Evolutionary conservation across 1,140 invertebrate genomes (phyloP).

Genomic region (Semibalanus balanoides): DNA sequence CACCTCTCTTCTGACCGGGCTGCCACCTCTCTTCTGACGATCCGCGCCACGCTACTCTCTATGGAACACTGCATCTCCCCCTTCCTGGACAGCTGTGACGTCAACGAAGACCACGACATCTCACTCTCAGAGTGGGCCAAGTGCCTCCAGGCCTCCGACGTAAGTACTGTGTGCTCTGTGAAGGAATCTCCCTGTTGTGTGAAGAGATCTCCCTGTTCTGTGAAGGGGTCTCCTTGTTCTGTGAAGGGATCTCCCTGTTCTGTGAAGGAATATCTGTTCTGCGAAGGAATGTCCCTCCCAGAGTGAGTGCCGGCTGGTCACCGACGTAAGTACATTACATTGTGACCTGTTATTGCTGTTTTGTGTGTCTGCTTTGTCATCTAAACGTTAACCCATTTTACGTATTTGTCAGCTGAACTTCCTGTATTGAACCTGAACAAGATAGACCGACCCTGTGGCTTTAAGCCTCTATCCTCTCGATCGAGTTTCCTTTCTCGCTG

Average conservation of each 20-base stretch:
- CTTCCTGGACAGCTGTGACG: constrained; percentile 81
- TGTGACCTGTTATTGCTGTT: no score
- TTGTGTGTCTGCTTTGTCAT: no score
- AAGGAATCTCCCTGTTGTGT: no score
- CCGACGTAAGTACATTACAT: no score
- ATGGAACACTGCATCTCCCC: constrained; percentile 89
- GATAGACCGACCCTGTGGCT: neutral
- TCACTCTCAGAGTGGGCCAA: constrained; percentile 80
- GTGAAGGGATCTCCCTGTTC: no score
- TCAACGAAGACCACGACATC: constrained; percentile 72
- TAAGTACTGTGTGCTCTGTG: constrained; percentile 21
- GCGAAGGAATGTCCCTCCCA: no score
- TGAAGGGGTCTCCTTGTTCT: no score
- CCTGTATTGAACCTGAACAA: neutral
- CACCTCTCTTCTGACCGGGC: constrained; percentile 36
- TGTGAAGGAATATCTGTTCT: no score
- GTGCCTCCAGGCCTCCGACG: constrained; percentile 69
- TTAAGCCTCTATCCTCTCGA: no score
- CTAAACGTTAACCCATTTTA: no score
- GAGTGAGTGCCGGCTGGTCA: no score
- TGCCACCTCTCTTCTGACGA: constrained; percentile 85
- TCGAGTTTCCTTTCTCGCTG: neutral
- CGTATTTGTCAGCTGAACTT: neutral
- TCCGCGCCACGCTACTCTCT: constrained; percentile 75
- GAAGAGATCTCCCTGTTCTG: no score